Base-by-base conservation (phyloP, 2,113 vertebrate genomes). In the Scomber scombrus region DNA sequence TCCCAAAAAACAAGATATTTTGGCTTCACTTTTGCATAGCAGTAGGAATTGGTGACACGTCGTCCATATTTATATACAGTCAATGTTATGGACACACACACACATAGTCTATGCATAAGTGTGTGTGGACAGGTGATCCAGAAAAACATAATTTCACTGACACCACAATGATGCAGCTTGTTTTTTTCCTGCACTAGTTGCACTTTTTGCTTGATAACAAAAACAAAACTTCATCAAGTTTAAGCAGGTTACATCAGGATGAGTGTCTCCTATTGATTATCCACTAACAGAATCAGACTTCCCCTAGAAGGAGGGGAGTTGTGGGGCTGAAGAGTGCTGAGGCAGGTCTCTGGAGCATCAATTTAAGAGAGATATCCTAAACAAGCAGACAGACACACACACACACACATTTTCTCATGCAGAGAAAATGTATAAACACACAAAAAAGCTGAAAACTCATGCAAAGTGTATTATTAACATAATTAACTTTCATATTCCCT, bases 221-320 rank as follows among this genome's bases (percentile, higher is more conserved):
- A 34, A 34, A 66, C 60, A 54, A 29, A 58, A 71, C 18, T 26
- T 26, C 23, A 26, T 26, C 23, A 26, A 26, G 23, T 26, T 26
- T 26, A 26, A 26, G 23, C 23, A 43, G 43, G 60, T 40, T 46
- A 67, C 12, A 50, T 57, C 40, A n/a, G 45, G 3, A n/a, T 34
- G 56, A 78, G 40, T 11, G 68, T 34, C 43, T 8, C 12, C 50
- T 77, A 77, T 73, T 83, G 57, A 73, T 83, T 65, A 80, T 45
- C 68, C 18, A 63, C 52, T 50, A 73, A 81, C 57, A 77, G 57
- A 85, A 64, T 72, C 46, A 68, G 14, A 46, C 12, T 21, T 29
- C 9, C 69, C 64, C 21, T 10, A 0, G 58, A 23, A 61, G 23
- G 45, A 40, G 31, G 46, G 64, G 49, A 43, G 63, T 47, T 47